Evolutionary conservation across 2,797 vertebrate species (phyloP), one percentile per base, ranked within the genome.

Genomic region (Sebastes oblongus): DNA sequence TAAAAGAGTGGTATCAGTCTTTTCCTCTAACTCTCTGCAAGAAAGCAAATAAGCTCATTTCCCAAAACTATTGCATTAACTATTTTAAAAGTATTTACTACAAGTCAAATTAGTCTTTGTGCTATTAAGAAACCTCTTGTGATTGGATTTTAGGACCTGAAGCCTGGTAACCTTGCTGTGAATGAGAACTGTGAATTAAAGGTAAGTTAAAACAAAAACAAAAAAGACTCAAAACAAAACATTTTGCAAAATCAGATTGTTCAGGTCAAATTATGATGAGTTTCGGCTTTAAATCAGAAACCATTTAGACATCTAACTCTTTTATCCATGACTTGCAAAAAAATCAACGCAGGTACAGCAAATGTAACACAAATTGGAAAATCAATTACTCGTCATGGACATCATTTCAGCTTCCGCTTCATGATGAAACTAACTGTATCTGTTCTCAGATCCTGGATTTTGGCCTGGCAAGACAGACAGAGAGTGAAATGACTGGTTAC

Each of bases 171-270:
- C 86, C 90, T 97, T 13, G 96, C 96, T 46, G 96, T 97, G 75
- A 95, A 94, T 77, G 96, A 96, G 88, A 96, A 97, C 91, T 97
- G 96, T 90, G 96, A 97, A 84, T 88, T 97, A 80, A 97, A 97
- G 95, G 96, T 96, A 91, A 80, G 76, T 58, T 30, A 22, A 34
- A 61, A 39, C n/a, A n/a, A n/a, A 32, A 61, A 12, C 14, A 30
- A 22, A 46, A 14, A 25, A 24, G 4, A 3, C 22, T 46, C 8
- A 59, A 20, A 64, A 20, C 24, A 56, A 55, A 65, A 61, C 12
- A 16, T 3, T 1, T 9, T 70, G 14, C 3, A 29, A 11, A 52
- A 42, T 5, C 22, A 24, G 10, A 58, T 36, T 32, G 20, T n/a
- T 66, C 6, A 34, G 52, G 5, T 75, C 27, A 64, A 16, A 5